Percentiles rank a stretch among this genome's conserved stretches.
Conservation (phyloP, 2,888 invertebrate genomes). For the Lycophotia porphyrea region DNA sequence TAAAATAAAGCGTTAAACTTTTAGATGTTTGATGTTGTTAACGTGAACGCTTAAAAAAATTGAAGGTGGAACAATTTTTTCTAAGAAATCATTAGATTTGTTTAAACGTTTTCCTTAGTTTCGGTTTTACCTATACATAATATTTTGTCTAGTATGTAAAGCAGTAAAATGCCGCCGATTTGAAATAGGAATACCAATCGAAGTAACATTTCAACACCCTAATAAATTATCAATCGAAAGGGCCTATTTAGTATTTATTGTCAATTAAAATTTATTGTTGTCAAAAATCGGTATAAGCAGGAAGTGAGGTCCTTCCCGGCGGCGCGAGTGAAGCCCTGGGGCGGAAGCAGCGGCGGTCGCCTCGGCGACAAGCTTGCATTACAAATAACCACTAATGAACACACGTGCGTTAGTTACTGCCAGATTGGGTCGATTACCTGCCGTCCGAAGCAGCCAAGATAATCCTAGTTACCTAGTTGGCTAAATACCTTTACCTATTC, state of each 20-base stretch:
- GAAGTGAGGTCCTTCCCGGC: slow-evolving; percentile 87
- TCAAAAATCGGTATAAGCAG: slow-evolving; percentile 86
- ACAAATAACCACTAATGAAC: slow-evolving; percentile 88
- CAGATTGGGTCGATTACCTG: slow-evolving; percentile 78
- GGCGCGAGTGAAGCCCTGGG: slow-evolving; percentile 83
- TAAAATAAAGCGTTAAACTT: slow-evolving; percentile 34
- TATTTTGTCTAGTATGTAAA: slow-evolving; percentile 3
- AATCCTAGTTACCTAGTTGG: slow-evolving; percentile 53
- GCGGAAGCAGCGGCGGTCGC: slow-evolving; percentile 82
- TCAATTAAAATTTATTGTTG: slow-evolving; percentile 81
- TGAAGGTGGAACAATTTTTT: slow-evolving; percentile 26
- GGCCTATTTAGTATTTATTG: slow-evolving; percentile 72
- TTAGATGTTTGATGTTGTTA: slow-evolving; percentile 39
- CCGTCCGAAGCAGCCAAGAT: slow-evolving; percentile 50
- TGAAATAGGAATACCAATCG: slow-evolving; percentile 1
- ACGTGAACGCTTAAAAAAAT: slow-evolving; percentile 30
- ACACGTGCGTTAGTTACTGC: slow-evolving; percentile 79
- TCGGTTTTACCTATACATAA: not conserved
- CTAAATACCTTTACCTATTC: slow-evolving; percentile 16
- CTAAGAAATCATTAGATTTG: slow-evolving; percentile 14
- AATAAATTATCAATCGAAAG: slow-evolving; percentile 72
- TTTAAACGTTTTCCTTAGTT: slow-evolving; percentile 16
- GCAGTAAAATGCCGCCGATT: not conserved
- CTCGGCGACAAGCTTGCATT: slow-evolving; percentile 84
- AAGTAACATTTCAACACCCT: slow-evolving; percentile 69